phyloP scores from a whole-genome alignment of 2,113 vertebrate genomes.

The Balaenoptera acutorostrata region DNA sequence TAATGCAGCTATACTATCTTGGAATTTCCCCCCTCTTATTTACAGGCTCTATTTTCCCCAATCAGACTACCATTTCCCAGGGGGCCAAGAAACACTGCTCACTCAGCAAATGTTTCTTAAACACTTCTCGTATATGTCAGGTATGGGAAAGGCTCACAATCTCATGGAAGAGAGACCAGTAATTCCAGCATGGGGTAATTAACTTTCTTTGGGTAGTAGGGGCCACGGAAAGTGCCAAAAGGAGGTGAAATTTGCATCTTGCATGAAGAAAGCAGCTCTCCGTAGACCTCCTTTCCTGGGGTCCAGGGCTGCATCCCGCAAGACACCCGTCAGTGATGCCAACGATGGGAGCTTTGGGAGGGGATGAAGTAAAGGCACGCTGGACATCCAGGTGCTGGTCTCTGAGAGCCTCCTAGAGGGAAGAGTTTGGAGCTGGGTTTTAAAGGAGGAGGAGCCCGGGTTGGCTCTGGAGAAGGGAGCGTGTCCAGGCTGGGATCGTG shows the following conservation, averaged over 20 bases:
- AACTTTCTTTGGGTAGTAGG: not conserved
- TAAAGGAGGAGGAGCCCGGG: not conserved
- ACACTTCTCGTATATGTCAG: not conserved
- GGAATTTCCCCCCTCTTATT: not conserved
- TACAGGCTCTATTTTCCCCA: not conserved
- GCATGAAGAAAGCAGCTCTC: not conserved
- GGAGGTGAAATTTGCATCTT: not conserved
- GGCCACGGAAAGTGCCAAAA: not conserved
- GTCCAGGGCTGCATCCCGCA: not conserved
- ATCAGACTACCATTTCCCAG: not conserved
- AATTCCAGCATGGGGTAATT: not conserved
- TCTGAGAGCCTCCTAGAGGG: not conserved
- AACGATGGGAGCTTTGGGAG: not conserved
- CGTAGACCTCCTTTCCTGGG: not conserved
- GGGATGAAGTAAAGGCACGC: rapidly evolving
- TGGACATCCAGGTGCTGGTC: not conserved
- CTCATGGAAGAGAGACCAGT: not conserved
- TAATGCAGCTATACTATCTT: not conserved
- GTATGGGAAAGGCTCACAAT: not conserved
- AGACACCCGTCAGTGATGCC: not conserved
- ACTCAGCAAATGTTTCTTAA: not conserved
- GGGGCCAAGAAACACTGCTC: not conserved
- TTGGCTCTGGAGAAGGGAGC: not conserved
- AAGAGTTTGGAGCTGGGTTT: not conserved
- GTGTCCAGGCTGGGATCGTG: not conserved